A percentile compares a stretch with the other conserved stretches of the same genome.
These are phyloP conservation scores for Bryconaethiops microstoma DNA, from an alignment of 2,797 vertebrate genomes.

Conservation along the genomic window DNA sequence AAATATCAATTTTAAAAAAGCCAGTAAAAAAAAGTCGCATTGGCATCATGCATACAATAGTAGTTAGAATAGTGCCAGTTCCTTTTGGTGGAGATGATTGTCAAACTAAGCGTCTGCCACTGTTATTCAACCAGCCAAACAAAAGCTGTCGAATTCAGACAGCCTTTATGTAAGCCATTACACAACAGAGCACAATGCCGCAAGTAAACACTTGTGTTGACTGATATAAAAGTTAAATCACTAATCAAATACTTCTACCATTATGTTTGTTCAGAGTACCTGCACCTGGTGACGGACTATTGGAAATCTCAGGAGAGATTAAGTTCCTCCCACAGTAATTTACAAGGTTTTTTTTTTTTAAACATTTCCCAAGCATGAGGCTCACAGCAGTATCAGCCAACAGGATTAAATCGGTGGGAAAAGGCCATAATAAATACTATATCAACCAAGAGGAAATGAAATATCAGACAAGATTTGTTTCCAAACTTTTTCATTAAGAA, in stretches of 20 bases:
- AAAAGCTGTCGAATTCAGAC: slow-evolving; percentile 53
- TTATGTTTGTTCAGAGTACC: not conserved
- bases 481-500: not conserved
- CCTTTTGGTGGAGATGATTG: slow-evolving; percentile 19
- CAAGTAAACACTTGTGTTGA: slow-evolving; percentile 44
- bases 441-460: not conserved
- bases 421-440: not conserved
- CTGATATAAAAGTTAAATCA: slow-evolving; percentile 43
- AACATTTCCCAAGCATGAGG: not conserved
- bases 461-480: not conserved
- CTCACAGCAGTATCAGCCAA: not conserved
- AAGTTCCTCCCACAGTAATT: not conserved
- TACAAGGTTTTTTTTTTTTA: not conserved
- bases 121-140: slow-evolving; percentile 51
- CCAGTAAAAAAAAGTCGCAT: not conserved
- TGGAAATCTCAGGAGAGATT: not conserved
- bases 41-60: slow-evolving; percentile 9
- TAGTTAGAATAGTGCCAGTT: not conserved
- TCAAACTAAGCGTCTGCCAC: slow-evolving; percentile 46
- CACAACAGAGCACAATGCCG: slow-evolving; percentile 38
- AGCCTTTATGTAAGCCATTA: slow-evolving; percentile 54
- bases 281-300: slow-evolving; percentile 7
- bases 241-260: slow-evolving; percentile 31
- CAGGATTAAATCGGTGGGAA: not conserved
- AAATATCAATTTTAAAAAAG: not conserved